Conservation (phyloP, 2,888 invertebrate species). For the Phorcus lineatus region DNA sequence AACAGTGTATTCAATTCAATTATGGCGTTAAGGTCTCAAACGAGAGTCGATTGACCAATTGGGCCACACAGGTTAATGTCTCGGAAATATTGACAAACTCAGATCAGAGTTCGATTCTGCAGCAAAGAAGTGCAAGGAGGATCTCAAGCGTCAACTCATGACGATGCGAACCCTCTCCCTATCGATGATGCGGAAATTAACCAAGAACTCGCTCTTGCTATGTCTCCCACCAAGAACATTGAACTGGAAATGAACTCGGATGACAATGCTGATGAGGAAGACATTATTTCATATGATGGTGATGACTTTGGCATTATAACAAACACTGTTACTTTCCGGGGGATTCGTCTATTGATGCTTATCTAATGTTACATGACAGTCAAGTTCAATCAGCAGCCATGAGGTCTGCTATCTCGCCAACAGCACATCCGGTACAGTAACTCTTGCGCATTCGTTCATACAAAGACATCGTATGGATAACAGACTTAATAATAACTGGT, state of each 20-base stretch:
- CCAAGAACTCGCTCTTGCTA: neutral
- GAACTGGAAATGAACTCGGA: neutral
- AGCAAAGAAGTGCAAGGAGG: neutral
- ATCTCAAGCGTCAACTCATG: neutral
- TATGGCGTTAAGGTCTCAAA: neutral
- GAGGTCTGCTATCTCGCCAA: too few relatives aligned
- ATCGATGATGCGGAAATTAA: neutral
- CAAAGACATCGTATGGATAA: too few relatives aligned
- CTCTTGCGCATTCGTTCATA: too few relatives aligned
- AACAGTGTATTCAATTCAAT: too few relatives aligned
- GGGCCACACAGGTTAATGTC: neutral
- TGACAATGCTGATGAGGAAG: neutral
- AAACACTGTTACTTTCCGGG: too few relatives aligned
- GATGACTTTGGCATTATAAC: too few relatives aligned
- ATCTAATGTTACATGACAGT: too few relatives aligned
- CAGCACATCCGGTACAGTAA: too few relatives aligned
- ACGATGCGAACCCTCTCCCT: neutral
- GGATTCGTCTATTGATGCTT: neutral
- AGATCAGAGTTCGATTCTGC: neutral
- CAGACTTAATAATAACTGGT: too few relatives aligned
- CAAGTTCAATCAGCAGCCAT: too few relatives aligned
- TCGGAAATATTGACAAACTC: neutral
- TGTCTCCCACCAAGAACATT: neutral
- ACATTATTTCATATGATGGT: neutral
- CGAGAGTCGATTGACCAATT: neutral